Conservation (phyloP, 1,140 invertebrate species). For the Neodiprion pinetum region DNA sequence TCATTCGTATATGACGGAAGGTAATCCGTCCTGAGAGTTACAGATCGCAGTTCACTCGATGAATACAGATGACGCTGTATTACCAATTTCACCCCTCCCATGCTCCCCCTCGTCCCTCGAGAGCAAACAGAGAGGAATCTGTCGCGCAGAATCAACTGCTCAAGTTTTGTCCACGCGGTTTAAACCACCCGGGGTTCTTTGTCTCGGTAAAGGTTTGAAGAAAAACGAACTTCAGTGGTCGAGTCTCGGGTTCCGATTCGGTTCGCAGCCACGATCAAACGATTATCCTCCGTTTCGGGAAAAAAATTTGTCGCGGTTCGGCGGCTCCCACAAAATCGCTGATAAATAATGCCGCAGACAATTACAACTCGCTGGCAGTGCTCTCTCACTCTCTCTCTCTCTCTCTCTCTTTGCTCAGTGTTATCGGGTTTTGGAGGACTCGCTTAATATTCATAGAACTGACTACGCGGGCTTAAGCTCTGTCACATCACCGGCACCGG, state of each 20-base stretch:
- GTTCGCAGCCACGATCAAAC: too few relatives aligned
- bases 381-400: too few relatives aligned
- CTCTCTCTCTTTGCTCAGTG: neutral
- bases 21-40: slow-evolving; percentile 14
- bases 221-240: neutral
- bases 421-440: neutral
- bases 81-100: slow-evolving; percentile 6
- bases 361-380: neutral
- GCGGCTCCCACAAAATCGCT: neutral
- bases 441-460: slow-evolving; percentile 30
- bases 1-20: slow-evolving; percentile 4
- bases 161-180: neutral
- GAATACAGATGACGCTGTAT: slow-evolving; percentile 12
- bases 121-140: slow-evolving; percentile 13
- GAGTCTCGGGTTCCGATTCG: neutral
- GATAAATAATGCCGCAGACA: neutral
- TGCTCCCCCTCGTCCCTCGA: neutral
- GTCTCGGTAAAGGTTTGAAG: neutral
- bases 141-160: neutral
- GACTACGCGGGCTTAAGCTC: slow-evolving; percentile 8
- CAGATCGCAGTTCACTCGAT: slow-evolving; percentile 9
- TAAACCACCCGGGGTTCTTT: neutral
- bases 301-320: too few relatives aligned
- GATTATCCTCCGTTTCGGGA: too few relatives aligned
- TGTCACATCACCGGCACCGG: slow-evolving; percentile 1